phyloP scores from a whole-genome alignment of 1,140 invertebrate genomes.

The Drosophila baimaii region DNA sequence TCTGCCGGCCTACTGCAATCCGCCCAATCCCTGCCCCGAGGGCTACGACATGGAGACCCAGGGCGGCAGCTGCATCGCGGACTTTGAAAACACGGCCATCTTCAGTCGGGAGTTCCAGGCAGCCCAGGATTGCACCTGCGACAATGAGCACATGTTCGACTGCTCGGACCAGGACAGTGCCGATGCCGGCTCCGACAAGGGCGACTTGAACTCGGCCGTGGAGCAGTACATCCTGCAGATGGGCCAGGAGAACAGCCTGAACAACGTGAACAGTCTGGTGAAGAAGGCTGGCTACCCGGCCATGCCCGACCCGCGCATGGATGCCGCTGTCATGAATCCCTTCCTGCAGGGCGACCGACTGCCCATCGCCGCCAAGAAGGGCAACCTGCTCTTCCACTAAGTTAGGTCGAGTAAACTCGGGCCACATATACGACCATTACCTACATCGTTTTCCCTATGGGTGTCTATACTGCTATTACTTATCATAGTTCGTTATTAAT shows the following conservation, averaged over 20 bases:
- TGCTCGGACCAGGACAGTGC: conserved; percentile 87
- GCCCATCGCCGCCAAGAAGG: conserved; percentile 95
- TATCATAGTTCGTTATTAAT: conserved; percentile 57
- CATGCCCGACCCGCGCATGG: conserved; percentile 85
- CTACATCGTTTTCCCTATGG: conserved; percentile 42
- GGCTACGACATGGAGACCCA: conserved; percentile 91
- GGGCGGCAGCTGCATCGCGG: conserved; percentile 90
- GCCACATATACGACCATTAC: conserved; percentile 29
- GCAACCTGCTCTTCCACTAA: conserved; percentile 87
- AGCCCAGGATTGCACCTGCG: conserved; percentile 98
- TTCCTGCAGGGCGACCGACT: conserved; percentile 92
- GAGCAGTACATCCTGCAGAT: conserved; percentile 86
- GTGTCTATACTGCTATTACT: conserved; percentile 54
- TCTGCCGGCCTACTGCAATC: conserved; percentile 99
- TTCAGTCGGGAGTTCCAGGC: conserved; percentile 98
- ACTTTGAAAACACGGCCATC: conserved; percentile 97
- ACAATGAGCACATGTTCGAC: conserved; percentile 99
- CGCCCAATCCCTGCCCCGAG: conserved; percentile 98
- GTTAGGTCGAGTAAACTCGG: conserved; percentile 1
- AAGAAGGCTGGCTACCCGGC: conserved; percentile 87
- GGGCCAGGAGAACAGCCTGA: conserved; percentile 81
- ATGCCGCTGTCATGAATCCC: conserved; percentile 86
- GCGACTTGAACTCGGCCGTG: conserved; percentile 80
- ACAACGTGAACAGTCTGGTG: conserved; percentile 89
- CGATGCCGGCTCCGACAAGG: conserved; percentile 66